phyloP scores from a whole-genome alignment of 2,797 vertebrate species.

The Brachyalestes nurse region DNA sequence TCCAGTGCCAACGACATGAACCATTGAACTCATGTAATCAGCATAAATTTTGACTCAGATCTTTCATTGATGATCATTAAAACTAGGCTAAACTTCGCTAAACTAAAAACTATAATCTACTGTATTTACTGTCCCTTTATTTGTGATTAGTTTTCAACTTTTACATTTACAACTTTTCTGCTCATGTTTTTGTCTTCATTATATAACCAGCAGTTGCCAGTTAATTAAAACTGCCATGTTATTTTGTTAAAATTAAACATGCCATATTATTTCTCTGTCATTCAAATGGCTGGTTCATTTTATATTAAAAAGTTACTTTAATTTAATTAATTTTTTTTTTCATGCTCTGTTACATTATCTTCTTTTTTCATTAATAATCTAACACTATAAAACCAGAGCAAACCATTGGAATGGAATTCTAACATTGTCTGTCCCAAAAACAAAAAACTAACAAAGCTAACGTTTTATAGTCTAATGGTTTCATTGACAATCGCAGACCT shows the following conservation, averaged over 20 bases:
- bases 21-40: constrained; percentile 33
- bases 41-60: constrained; percentile 16
- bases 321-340: neutral
- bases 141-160: neutral
- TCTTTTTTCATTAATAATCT: neutral
- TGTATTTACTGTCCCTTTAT: neutral
- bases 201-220: too few relatives aligned
- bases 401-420: too few relatives aligned
- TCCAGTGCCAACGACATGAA: constrained; percentile 30
- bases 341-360: neutral
- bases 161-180: neutral
- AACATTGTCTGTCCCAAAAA: too few relatives aligned
- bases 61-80: neutral
- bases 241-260: neutral
- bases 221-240: too few relatives aligned
- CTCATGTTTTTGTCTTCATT: neutral
- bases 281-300: neutral
- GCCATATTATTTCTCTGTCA: too few relatives aligned
- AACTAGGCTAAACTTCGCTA: neutral
- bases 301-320: neutral
- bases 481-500: too few relatives aligned
- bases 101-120: neutral
- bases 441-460: neutral
- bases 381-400: too few relatives aligned
- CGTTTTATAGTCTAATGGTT: neutral